These are phyloP conservation scores for Pedionomus torquatus DNA, from an alignment of 2,113 vertebrate species.

Conservation along the genomic window DNA sequence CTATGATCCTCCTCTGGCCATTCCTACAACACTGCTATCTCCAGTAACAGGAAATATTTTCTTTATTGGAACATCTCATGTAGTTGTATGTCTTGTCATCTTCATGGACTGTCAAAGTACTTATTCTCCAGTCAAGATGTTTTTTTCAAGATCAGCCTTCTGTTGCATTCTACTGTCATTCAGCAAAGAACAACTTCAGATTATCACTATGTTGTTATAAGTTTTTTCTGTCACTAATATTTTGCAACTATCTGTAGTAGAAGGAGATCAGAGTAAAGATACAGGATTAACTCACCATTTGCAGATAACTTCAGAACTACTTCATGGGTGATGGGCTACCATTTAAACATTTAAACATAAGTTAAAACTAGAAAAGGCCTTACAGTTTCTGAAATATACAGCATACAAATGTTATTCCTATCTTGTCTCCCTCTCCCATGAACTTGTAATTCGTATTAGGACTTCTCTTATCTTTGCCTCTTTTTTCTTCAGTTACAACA, in stretches of 20 bases:
- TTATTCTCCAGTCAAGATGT: neutral
- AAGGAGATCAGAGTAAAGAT: neutral
- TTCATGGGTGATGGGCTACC: neutral
- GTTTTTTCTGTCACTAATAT: neutral
- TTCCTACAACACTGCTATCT: neutral
- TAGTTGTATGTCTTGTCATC: neutral
- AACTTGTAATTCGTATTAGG: neutral
- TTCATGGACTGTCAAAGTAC: neutral
- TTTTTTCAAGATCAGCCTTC: neutral
- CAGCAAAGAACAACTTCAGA: neutral
- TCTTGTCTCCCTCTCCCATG: neutral
- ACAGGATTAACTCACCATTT: neutral
- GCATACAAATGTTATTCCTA: neutral
- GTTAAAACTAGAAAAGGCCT: neutral
- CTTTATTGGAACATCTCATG: neutral
- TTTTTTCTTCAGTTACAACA: neutral
- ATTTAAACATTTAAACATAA: neutral
- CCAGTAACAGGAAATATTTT: neutral
- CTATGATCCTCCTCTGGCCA: neutral
- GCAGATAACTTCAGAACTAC: neutral
- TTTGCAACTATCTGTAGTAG: neutral
- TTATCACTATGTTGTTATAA: neutral
- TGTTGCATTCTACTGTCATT: neutral
- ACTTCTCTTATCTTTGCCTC: neutral
- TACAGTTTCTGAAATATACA: neutral